Conservation (phyloP, 1,140 invertebrate species). For the Cherax destructor region DNA sequence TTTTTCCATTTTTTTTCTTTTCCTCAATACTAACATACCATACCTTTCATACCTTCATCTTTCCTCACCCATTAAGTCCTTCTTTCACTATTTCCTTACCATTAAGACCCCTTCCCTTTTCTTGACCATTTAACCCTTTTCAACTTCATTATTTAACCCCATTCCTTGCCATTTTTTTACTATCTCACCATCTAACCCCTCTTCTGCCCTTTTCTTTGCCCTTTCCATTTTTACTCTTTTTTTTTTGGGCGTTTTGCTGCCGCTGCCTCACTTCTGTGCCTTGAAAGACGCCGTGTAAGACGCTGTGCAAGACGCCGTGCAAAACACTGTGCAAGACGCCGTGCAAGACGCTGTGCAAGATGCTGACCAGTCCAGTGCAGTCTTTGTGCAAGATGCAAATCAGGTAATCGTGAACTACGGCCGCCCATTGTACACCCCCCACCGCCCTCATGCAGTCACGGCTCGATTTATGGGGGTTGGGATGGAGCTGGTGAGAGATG, state of each 20-base stretch:
- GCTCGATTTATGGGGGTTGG: constrained; percentile 34
- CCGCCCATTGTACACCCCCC: constrained; percentile 51
- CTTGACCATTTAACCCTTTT: no score
- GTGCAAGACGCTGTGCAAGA: neutral
- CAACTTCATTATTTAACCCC: no score
- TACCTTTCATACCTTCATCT: no score
- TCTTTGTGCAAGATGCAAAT: constrained; percentile 65
- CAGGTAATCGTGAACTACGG: constrained; percentile 57
- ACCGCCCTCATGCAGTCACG: constrained; percentile 43
- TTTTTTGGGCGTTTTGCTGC: neutral
- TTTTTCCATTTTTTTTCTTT: no score
- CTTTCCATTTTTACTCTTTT: neutral
- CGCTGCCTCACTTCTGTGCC: no score
- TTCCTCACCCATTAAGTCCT: no score
- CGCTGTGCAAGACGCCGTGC: no score
- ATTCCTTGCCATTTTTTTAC: no score
- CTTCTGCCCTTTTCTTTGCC: neutral
- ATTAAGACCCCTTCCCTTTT: no score
- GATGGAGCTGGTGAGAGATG: constrained; percentile 20
- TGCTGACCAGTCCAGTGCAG: constrained; percentile 35
- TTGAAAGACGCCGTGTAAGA: no score
- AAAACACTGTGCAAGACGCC: neutral
- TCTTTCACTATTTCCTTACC: no score
- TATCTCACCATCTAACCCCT: neutral
- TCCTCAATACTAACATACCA: no score